phyloP scores from a whole-genome alignment of 35 echinoderm and acorn worm genomes.

The Apostichopus japonicus region DNA sequence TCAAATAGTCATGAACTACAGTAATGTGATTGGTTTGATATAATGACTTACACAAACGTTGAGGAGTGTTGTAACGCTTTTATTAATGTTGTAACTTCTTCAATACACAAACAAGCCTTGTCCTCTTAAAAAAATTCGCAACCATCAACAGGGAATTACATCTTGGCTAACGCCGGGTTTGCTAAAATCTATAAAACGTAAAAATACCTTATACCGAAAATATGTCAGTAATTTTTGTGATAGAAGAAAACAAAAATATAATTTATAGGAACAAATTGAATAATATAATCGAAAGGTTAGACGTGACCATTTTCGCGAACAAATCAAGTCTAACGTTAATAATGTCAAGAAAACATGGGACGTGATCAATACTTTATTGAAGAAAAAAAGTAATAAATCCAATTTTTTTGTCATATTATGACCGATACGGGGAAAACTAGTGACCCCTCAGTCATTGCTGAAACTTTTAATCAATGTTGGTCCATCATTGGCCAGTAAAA shows the following conservation, averaged over 20 bases:
- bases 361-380: background rate
- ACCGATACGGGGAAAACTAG: background rate
- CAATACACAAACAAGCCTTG: background rate
- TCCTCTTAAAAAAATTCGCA: too few relatives aligned
- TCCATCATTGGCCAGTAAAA: background rate
- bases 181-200: constrained; percentile 5
- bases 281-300: background rate
- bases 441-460: background rate
- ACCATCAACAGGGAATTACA: background rate
- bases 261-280: background rate
- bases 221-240: background rate
- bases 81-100: background rate
- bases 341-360: background rate
- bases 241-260: too few relatives aligned
- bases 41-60: background rate
- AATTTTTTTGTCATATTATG: background rate
- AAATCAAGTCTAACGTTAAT: background rate
- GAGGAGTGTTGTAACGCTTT: background rate
- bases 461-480: too few relatives aligned
- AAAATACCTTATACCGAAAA: constrained; percentile 6
- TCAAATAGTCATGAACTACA: background rate
- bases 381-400: background rate
- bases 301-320: background rate
- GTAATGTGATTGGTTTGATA: background rate
- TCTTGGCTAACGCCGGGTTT: background rate